A percentile compares a stretch with the other conserved stretches of the same genome.
These are phyloP conservation scores for Papilio polyxenes DNA, from an alignment of 1,140 invertebrate genomes.

Conservation along the genomic window DNA sequence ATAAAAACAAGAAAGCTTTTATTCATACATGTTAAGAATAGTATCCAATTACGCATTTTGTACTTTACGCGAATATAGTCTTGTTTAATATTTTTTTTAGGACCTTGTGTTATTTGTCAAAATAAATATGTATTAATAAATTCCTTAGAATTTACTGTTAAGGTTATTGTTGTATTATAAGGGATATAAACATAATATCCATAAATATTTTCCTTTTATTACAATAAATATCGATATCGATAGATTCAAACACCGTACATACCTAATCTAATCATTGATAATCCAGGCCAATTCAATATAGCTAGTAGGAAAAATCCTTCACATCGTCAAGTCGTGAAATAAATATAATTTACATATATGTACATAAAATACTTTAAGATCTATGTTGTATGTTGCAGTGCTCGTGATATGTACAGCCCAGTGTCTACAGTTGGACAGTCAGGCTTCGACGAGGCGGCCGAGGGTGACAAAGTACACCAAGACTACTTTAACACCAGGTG, in stretches of 20 bases:
- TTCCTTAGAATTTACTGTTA: too few relatives aligned
- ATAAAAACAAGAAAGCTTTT: too few relatives aligned
- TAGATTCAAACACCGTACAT: background rate
- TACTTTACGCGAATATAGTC: too few relatives aligned
- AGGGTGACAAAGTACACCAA: slow-evolving; percentile 82
- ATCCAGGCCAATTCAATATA: slow-evolving; percentile 35
- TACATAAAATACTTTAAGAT: slow-evolving; percentile 33
- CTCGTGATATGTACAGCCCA: slow-evolving; percentile 71
- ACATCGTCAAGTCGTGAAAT: slow-evolving; percentile 26
- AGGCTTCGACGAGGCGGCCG: slow-evolving; percentile 81
- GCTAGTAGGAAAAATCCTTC: slow-evolving; percentile 29
- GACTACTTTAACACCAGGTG: slow-evolving; percentile 78
- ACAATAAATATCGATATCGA: slow-evolving; percentile 21
- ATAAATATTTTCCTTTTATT: slow-evolving; percentile 2
- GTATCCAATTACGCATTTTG: too few relatives aligned
- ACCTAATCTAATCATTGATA: slow-evolving; percentile 39
- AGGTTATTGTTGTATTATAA: too few relatives aligned
- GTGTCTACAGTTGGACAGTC: slow-evolving; percentile 78
- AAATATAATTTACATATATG: background rate
- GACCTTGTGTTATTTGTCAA: too few relatives aligned
- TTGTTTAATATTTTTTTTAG: too few relatives aligned
- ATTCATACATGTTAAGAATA: too few relatives aligned
- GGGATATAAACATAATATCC: slow-evolving; percentile 16
- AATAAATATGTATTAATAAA: too few relatives aligned
- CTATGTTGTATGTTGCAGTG: slow-evolving; percentile 70